Evolutionary conservation across 1,140 invertebrate genomes (phyloP), one percentile per base, ranked within the genome.

Genomic region (Tenebrio molitor): DNA sequence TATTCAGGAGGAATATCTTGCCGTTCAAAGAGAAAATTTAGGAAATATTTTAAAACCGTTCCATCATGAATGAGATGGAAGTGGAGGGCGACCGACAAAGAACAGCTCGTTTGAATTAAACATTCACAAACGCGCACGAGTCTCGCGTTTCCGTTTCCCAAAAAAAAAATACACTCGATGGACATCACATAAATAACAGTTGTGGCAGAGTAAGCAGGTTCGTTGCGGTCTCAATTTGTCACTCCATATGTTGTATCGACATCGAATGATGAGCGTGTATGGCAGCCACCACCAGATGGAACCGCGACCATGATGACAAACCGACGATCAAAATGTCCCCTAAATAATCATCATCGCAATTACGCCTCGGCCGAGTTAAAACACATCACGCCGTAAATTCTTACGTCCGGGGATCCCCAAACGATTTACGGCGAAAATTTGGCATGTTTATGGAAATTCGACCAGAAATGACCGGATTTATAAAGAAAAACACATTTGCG

Each of bases 221-320:
- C n/a, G 15, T 17, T 73, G 72, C 39, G 66, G 66, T 50, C 50
- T 50, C 72, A 69, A 73, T 73, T 73, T 73, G 62, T 73, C 72
- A 73, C 67, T 44, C 44, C 72, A 69, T 69, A 62, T 73, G 66
- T 62, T 69, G 72, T 69, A 73, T 73, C 66, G 72, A 73, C 72
- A 73, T 68, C 62, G 46, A 58, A 73, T 73, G 72, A 73, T 67
- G 72, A 73, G 72, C 50, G 19, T 73, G 63, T 69, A 21, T 25
- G 21, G 44, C 23, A 15, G 23, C 21, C 50, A 29, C 50, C 50
- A 58, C 50, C 50, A 58, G 50, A 25, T 58, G 50, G 44, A 50
- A 33, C 50, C 21, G 23, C 50, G 12, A 58, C 50, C 50, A 50
- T 50, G 50, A 12, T 58, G 50, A 58, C 50, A 58, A 23, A 58